phyloP scores from a whole-genome alignment of 2,888 invertebrate species.

The Drosophila acutilabella region DNA sequence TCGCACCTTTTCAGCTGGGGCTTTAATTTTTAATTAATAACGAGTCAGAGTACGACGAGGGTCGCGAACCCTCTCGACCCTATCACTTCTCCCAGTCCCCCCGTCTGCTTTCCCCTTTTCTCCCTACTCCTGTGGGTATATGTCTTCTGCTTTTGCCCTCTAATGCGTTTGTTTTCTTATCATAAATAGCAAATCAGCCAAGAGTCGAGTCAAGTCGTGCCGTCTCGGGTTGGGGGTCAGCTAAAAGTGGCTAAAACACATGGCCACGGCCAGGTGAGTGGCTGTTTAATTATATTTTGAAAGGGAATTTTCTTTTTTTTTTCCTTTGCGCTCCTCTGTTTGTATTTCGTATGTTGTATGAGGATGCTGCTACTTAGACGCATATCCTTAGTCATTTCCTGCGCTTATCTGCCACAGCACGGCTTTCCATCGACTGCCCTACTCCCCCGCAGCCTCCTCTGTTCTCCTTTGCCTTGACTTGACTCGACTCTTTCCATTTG shows the following conservation, averaged over 20 bases:
- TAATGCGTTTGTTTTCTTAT: constrained; percentile 81
- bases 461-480: constrained; percentile 6
- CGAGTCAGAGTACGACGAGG: constrained; percentile 65
- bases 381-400: constrained; percentile 81
- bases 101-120: background rate
- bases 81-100: constrained; percentile 11
- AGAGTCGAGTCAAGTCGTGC: constrained; percentile 3
- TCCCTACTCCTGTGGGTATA: background rate
- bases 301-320: constrained; percentile 39
- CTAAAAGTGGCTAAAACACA: constrained; percentile 52
- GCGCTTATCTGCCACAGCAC: constrained; percentile 71
- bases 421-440: constrained; percentile 9
- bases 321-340: background rate
- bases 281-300: constrained; percentile 82
- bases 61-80: constrained; percentile 52
- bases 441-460: background rate
- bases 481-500: constrained; percentile 12
- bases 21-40: constrained; percentile 82
- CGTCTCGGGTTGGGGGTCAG: constrained; percentile 26
- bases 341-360: constrained; percentile 12
- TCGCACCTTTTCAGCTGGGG: constrained; percentile 78
- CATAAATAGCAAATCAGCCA: constrained; percentile 78
- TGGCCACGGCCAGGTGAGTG: constrained; percentile 71
- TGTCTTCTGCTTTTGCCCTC: constrained; percentile 34
- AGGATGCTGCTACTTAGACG: constrained; percentile 79